Percentiles rank a stretch among this genome's conserved stretches.
phyloP scores from a whole-genome alignment of 2,888 invertebrate species.

The Drosophila kuntzei region DNA sequence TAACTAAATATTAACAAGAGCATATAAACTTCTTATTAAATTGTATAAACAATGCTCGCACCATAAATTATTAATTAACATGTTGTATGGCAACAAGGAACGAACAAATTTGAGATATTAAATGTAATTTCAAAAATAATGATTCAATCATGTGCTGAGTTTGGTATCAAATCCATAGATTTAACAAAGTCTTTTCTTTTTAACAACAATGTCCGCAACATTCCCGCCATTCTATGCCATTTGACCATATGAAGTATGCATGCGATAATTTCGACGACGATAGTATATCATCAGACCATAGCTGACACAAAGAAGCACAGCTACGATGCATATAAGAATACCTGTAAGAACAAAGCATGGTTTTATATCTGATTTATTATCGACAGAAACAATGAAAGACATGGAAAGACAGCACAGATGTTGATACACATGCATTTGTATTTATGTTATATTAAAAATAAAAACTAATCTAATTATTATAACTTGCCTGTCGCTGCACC shows the following conservation, averaged over 20 bases:
- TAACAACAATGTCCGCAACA: not conserved
- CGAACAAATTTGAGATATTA: slow-evolving; percentile 25
- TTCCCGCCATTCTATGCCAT: slow-evolving; percentile 71
- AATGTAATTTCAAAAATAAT: slow-evolving; percentile 26
- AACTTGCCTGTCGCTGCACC: slow-evolving; percentile 81
- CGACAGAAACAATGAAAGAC: not conserved
- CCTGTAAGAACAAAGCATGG: slow-evolving; percentile 45
- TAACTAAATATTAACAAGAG: slow-evolving; percentile 35
- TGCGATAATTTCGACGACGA: slow-evolving; percentile 81
- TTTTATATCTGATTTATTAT: not conserved
- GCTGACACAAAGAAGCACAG: slow-evolving; percentile 75
- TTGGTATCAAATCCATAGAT: slow-evolving; percentile 11
- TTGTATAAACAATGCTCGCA: slow-evolving; percentile 11
- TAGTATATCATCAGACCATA: slow-evolving; percentile 82
- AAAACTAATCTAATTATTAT: not conserved
- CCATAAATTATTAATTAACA: slow-evolving; percentile 23
- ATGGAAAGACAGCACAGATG: not conserved
- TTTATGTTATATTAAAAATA: not conserved
- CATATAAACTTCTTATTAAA: slow-evolving; percentile 6
- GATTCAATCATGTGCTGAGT: not conserved
- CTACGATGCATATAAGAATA: slow-evolving; percentile 79
- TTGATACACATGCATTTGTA: not conserved
- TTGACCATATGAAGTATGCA: slow-evolving; percentile 80
- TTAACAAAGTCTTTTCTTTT: slow-evolving; percentile 30
- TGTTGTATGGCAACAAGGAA: slow-evolving; percentile 26